These are phyloP conservation scores for Orthonevra nobilis DNA, from an alignment of 2,888 invertebrate genomes.

Conservation along the genomic window DNA sequence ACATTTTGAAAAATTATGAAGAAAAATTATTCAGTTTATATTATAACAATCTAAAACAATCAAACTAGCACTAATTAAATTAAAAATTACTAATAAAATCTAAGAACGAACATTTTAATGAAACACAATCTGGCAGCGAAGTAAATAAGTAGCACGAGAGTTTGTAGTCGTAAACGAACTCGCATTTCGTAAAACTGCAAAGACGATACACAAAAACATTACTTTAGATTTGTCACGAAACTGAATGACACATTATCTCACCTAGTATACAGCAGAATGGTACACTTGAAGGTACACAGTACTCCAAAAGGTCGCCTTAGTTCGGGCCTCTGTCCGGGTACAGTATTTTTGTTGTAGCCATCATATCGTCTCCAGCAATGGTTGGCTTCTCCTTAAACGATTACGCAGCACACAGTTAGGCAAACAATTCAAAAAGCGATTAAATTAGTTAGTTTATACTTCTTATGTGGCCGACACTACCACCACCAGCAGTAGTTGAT, in stretches of 20 bases:
- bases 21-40: no score
- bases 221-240: not conserved
- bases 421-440: conserved; percentile 12
- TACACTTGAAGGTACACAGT: conserved; percentile 78
- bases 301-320: conserved; percentile 78
- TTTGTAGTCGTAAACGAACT: conserved; percentile 79
- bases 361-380: conserved; percentile 79
- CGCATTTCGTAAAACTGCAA: conserved; percentile 78
- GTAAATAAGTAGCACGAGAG: conserved; percentile 79
- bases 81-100: conserved; percentile 75
- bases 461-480: conserved; percentile 75
- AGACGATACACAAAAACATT: conserved; percentile 2
- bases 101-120: conserved; percentile 78
- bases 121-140: conserved; percentile 79
- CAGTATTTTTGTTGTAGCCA: conserved; percentile 78
- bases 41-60: no score
- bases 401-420: conserved; percentile 2
- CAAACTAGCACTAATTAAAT: no score
- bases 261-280: conserved; percentile 78
- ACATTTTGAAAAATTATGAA: no score
- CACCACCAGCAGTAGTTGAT: conserved; percentile 57
- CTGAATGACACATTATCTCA: conserved; percentile 42
- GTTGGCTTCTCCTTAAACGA: conserved; percentile 77
- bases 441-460: conserved; percentile 72
- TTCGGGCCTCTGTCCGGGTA: conserved; percentile 78